Percentiles rank a stretch among this genome's conserved stretches.
These are phyloP conservation scores for Kryphioiulus occultus DNA, from an alignment of 2,888 invertebrate genomes.

Conservation along the genomic window DNA sequence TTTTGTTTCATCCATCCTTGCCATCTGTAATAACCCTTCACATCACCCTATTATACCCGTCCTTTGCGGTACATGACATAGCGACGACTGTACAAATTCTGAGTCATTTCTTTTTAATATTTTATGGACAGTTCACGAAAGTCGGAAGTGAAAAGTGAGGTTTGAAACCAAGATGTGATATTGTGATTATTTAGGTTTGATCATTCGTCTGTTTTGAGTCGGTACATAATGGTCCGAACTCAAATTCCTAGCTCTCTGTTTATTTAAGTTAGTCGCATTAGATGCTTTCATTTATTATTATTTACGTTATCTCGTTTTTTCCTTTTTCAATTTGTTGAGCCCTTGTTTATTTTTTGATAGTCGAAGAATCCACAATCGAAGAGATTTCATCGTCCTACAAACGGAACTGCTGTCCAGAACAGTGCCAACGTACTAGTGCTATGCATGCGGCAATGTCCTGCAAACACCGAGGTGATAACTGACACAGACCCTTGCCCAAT, in stretches of 20 bases:
- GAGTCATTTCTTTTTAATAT: not conserved
- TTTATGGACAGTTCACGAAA: not conserved
- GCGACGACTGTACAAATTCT: not conserved
- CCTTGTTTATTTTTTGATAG: not conserved
- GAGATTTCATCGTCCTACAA: not conserved
- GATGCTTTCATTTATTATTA: not conserved
- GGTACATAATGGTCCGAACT: not conserved
- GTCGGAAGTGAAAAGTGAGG: not conserved
- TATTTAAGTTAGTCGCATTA: slow-evolving; percentile 1
- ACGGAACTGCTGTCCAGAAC: not conserved
- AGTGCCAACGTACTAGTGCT: not conserved
- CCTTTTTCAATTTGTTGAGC: not conserved
- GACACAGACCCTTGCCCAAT: not conserved
- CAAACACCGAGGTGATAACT: not conserved
- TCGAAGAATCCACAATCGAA: not conserved
- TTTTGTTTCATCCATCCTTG: not conserved
- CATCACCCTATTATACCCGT: not conserved
- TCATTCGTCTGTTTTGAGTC: slow-evolving; percentile 6
- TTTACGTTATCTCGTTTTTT: not conserved
- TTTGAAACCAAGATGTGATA: not conserved
- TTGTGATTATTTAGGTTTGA: slow-evolving; percentile 29
- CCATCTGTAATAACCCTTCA: not conserved
- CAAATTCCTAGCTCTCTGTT: slow-evolving; percentile 11
- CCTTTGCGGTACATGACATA: not conserved
- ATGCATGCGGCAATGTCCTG: not conserved